Percentiles rank a stretch among this genome's conserved stretches.
phyloP scores from a whole-genome alignment of 2,888 invertebrate species.

The Epiblema foenella region DNA sequence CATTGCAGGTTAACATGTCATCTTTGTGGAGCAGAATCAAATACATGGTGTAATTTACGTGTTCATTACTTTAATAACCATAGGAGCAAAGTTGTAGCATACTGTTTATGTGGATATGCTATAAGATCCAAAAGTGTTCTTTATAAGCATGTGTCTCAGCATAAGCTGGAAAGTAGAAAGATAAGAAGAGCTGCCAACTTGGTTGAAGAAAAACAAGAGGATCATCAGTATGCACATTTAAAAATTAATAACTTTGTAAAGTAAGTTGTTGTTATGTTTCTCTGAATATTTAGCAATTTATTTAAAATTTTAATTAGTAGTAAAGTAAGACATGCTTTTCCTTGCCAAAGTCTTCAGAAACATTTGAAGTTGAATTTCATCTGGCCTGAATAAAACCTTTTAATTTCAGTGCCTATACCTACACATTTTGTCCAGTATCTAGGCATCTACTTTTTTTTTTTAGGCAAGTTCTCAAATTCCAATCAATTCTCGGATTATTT shows the following conservation, averaged over 20 bases:
- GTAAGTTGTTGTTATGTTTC: slow-evolving; percentile 56
- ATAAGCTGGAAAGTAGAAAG: slow-evolving; percentile 68
- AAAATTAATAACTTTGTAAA: slow-evolving; percentile 74
- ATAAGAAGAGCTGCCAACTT: slow-evolving; percentile 57
- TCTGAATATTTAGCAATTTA: not conserved
- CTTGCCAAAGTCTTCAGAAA: too few species aligned
- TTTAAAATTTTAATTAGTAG: not conserved
- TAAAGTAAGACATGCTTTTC: not conserved
- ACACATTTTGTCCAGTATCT: too few species aligned
- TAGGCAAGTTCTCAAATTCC: too few species aligned
- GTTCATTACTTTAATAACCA: slow-evolving; percentile 66
- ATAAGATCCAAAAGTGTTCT: slow-evolving; percentile 73
- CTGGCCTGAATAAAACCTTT: too few species aligned
- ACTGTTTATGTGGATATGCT: slow-evolving; percentile 72
- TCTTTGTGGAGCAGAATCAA: slow-evolving; percentile 64
- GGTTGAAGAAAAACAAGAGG: slow-evolving; percentile 57
- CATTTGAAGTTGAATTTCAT: too few species aligned
- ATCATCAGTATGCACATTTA: slow-evolving; percentile 62
- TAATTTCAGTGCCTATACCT: too few species aligned
- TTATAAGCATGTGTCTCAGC: slow-evolving; percentile 75
- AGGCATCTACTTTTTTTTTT: too few species aligned
- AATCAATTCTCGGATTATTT: too few species aligned
- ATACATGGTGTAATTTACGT: slow-evolving; percentile 67
- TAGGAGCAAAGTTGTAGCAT: slow-evolving; percentile 66
- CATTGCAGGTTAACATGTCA: slow-evolving; percentile 68